Evolutionary conservation across 2,797 vertebrate genomes (phyloP).

Genomic region (Gephyroberyx darwinii): DNA sequence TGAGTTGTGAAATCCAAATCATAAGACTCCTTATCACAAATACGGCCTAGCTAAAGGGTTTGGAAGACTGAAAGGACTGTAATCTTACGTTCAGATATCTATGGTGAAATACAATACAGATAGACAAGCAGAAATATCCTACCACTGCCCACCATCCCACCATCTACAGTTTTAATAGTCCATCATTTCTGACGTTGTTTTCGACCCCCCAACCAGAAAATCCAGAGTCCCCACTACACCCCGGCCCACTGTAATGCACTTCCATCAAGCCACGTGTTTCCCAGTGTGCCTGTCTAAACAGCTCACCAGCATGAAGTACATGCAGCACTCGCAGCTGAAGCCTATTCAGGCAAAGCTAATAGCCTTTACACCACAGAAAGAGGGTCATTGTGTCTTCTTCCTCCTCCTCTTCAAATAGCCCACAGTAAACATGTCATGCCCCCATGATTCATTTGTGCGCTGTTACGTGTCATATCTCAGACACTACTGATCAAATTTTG

Average conservation of each 20-base stretch:
- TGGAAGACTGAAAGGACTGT: not conserved
- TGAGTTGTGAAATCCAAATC: too few species aligned
- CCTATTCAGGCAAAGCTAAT: too few species aligned
- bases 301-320: conserved; percentile 4
- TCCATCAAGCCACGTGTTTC: not conserved
- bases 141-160: not conserved
- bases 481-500: too few species aligned
- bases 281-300: conserved; percentile 15
- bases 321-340: too few species aligned
- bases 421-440: too few species aligned
- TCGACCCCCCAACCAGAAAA: not conserved
- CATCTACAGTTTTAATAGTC: not conserved
- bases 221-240: not conserved
- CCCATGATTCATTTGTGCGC: too few species aligned
- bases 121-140: not conserved
- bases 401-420: too few species aligned
- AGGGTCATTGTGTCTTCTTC: too few species aligned
- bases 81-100: not conserved
- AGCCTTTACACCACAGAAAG: too few species aligned
- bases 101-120: not conserved
- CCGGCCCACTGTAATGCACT: not conserved
- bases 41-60: not conserved
- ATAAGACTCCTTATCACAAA: too few species aligned
- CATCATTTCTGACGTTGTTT: not conserved
- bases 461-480: too few species aligned